Percentiles rank a stretch among this genome's conserved stretches.
These are phyloP conservation scores for Nothura maculosa DNA, from an alignment of 2,797 vertebrate genomes.

Conservation along the genomic window DNA sequence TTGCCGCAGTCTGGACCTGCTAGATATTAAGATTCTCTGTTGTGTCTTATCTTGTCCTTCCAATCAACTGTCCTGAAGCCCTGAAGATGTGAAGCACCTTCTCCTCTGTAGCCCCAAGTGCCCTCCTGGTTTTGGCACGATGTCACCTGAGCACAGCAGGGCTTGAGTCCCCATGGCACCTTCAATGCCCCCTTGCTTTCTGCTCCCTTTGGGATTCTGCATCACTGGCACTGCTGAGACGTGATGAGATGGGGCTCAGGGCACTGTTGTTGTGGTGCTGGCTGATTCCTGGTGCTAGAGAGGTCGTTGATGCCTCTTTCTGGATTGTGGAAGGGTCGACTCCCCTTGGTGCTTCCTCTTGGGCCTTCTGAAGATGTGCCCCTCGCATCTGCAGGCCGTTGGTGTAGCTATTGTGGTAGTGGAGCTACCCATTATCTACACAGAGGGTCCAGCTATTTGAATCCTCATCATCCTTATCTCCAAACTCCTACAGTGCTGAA, in stretches of 20 bases:
- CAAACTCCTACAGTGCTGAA: background rate
- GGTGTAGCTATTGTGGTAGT: background rate
- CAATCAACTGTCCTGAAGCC: background rate
- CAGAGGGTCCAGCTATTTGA: too few relatives aligned
- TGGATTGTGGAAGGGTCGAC: background rate
- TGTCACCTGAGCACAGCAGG: background rate
- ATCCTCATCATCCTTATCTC: background rate
- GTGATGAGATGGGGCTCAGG: too few relatives aligned
- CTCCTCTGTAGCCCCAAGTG: background rate
- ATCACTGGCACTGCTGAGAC: background rate
- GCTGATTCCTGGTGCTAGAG: background rate
- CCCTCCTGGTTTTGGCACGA: fast-evolving
- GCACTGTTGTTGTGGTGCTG: background rate
- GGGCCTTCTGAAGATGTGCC: background rate
- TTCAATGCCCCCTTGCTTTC: background rate
- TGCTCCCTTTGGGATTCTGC: background rate
- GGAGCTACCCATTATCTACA: too few relatives aligned
- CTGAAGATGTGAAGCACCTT: background rate
- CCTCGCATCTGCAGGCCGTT: background rate
- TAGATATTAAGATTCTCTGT: background rate
- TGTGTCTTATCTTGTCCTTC: background rate
- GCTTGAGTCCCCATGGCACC: background rate
- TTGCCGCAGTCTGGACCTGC: background rate
- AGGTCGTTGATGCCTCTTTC: fast-evolving
- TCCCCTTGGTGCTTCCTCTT: background rate